phyloP scores from a whole-genome alignment of 2,888 invertebrate genomes.

The Neelides folsomi region DNA sequence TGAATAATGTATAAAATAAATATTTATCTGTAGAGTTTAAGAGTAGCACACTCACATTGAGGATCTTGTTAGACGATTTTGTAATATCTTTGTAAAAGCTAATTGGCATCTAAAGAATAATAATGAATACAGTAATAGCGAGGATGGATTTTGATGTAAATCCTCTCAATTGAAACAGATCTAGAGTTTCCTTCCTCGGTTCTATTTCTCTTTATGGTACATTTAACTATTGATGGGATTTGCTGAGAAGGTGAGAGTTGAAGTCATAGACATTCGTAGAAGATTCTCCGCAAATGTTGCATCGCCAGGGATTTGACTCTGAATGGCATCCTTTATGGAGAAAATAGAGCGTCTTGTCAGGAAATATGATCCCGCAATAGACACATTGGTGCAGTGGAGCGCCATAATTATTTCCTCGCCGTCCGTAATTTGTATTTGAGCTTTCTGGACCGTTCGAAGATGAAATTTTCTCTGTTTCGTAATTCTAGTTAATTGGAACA shows the following conservation, averaged over 20 bases:
- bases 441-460: slow-evolving; percentile 28
- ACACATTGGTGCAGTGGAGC: slow-evolving; percentile 50
- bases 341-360: slow-evolving; percentile 90
- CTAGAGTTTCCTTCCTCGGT: neutral
- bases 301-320: slow-evolving; percentile 91
- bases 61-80: too few species aligned
- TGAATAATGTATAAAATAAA: too few species aligned
- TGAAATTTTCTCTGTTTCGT: slow-evolving; percentile 37
- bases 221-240: slow-evolving; percentile 62
- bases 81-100: too few species aligned
- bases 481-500: slow-evolving; percentile 11
- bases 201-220: slow-evolving; percentile 4
- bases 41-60: too few species aligned
- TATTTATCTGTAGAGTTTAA: too few species aligned
- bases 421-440: slow-evolving; percentile 26
- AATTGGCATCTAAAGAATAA: too few species aligned
- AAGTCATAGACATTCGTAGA: slow-evolving; percentile 93
- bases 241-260: slow-evolving; percentile 86
- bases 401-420: slow-evolving; percentile 18
- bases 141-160: too few species aligned
- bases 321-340: slow-evolving; percentile 97
- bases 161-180: too few species aligned
- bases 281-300: slow-evolving; percentile 92
- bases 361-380: slow-evolving; percentile 87
- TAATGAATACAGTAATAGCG: too few species aligned